Conservation (phyloP, 2,888 invertebrate genomes). For the Perizoma flavofasciatum region DNA sequence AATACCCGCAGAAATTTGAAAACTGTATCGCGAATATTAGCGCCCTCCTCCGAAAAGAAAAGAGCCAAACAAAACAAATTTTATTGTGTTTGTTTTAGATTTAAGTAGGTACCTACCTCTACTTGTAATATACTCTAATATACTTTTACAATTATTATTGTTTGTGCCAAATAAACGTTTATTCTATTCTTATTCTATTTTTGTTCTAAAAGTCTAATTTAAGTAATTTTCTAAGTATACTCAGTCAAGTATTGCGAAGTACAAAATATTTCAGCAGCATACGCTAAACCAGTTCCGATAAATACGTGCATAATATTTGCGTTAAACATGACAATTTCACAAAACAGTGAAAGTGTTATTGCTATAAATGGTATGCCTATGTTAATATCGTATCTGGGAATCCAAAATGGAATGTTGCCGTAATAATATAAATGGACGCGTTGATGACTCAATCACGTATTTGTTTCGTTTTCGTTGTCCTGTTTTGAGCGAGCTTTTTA, state of each 20-base stretch:
- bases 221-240: constrained; percentile 6
- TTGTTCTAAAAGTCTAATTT: too few relatives aligned
- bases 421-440: constrained; percentile 26
- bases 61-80: too few relatives aligned
- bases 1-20: too few relatives aligned
- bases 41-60: too few relatives aligned
- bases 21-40: too few relatives aligned
- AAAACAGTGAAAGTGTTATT: constrained; percentile 38
- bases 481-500: constrained; percentile 33
- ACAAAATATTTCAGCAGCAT: constrained; percentile 1
- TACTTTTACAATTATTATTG: too few relatives aligned
- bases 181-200: too few relatives aligned
- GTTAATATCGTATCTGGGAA: constrained; percentile 20
- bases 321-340: constrained; percentile 29
- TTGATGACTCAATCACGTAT: constrained; percentile 24
- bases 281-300: constrained; percentile 18
- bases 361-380: constrained; percentile 32
- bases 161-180: too few relatives aligned
- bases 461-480: constrained; percentile 8
- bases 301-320: constrained; percentile 22
- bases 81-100: too few relatives aligned
- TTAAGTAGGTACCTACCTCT: too few relatives aligned
- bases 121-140: too few relatives aligned
- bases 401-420: constrained; percentile 13
- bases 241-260: background rate